These are phyloP conservation scores for Anthonomus grandis DNA, from an alignment of 1,140 invertebrate genomes.

Conservation along the genomic window DNA sequence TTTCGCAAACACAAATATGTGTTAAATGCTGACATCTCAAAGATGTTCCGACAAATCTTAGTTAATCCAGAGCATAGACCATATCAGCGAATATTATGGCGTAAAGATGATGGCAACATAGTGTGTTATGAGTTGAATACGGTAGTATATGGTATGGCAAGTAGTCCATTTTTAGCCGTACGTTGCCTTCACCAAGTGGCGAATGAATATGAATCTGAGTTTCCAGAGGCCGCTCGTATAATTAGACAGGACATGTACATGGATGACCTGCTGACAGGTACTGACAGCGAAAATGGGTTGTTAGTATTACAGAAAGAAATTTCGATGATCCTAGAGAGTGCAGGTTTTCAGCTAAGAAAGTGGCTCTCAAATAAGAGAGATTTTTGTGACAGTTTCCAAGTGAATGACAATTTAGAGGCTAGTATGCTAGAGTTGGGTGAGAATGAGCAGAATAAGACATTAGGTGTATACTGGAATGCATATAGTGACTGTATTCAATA, in stretches of 20 bases:
- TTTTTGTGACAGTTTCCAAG: too few relatives aligned
- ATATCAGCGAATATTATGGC: too few relatives aligned
- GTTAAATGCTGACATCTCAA: too few relatives aligned
- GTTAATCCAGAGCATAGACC: too few relatives aligned
- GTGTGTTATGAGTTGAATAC: slow-evolving; percentile 31
- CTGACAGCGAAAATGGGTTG: slow-evolving; percentile 28
- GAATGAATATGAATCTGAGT: slow-evolving; percentile 20
- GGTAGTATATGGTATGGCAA: slow-evolving; percentile 36
- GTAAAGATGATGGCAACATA: too few relatives aligned
- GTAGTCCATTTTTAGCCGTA: slow-evolving; percentile 37
- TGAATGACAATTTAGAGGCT: too few relatives aligned
- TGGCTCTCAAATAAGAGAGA: slow-evolving; percentile 40
- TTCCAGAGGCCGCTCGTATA: slow-evolving; percentile 28
- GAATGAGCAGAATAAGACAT: slow-evolving; percentile 17
- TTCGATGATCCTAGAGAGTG: slow-evolving; percentile 6
- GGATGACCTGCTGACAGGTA: slow-evolving; percentile 46
- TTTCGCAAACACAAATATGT: too few relatives aligned
- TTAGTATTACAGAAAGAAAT: slow-evolving; percentile 14
- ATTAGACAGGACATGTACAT: slow-evolving; percentile 43
- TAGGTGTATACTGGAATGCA: slow-evolving; percentile 24
- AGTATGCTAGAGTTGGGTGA: neutral
- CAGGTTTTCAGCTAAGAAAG: slow-evolving; percentile 45
- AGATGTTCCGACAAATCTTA: too few relatives aligned
- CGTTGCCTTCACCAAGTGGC: slow-evolving; percentile 31
- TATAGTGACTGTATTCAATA: slow-evolving; percentile 11